Evolutionary conservation across 2,888 invertebrate species (phyloP), one percentile per base, ranked within the genome.

Genomic region (Minunthozetes semirufus): DNA sequence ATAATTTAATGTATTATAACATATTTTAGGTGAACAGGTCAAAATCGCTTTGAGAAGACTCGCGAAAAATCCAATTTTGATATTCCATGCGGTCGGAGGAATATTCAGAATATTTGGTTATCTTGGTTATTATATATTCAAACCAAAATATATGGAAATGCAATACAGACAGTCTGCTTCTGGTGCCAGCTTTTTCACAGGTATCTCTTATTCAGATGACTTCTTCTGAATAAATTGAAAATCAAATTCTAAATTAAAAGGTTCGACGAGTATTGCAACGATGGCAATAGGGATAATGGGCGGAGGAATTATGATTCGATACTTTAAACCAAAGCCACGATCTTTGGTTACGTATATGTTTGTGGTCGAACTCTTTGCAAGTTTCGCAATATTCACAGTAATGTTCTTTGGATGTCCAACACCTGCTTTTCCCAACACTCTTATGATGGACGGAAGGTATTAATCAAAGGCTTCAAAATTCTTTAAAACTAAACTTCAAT

Each of bases 291-390:
- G 79, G 19, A 78, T 78, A 56, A 25, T 79, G 42, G 19, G 77
- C 9, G 79, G 79, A 1, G 80, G 80, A 6, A 71, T 79, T 11
- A 75, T 82, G 0, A 80, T 83, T 6, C 80, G 80, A 0, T 79
- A 78, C 72, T 80, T 81, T 63, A 81, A 81, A 75, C 83, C 82
- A 0, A 77, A 80, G 0, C 80, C 83, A 0, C 78, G 80, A 33
- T 76, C 76, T 33, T 76, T 83, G 1, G 80, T 81, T 0, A 80
- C 78, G 9, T 82, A 81, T 80, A 82, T 82, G 74, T 80, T 82
- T 0, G 29, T 81, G 1, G 80, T 81, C 1, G 82, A 78, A 53
- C 48, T 79, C 9, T 75, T 78, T 27, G 76, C 76, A 17, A 76
- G 76, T 11, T 11, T 77, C 15, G 76, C 76, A 8, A 73, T 80